Percentiles rank a stretch among this genome's conserved stretches.
These are phyloP conservation scores for Microctenopoma stevenorrisi DNA, from an alignment of 2,797 vertebrate genomes.

Conservation along the genomic window DNA sequence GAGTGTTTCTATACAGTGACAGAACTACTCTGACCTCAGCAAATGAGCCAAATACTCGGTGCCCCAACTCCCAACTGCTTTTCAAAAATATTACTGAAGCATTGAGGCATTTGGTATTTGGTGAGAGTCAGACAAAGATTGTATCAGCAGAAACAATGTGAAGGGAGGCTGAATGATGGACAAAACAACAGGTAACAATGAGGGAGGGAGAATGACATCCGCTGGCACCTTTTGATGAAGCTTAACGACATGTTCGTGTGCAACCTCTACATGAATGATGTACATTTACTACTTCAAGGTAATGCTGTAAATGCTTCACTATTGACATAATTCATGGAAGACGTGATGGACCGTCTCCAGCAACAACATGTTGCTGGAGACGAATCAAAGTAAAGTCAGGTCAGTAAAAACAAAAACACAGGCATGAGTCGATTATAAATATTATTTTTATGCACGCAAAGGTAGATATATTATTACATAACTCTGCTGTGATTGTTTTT, in stretches of 20 bases:
- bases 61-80: background rate
- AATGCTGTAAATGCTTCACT: constrained; percentile 37
- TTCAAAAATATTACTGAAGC: background rate
- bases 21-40: too few species aligned
- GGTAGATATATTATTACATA: background rate
- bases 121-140: constrained; percentile 25
- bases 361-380: constrained; percentile 41
- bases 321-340: constrained; percentile 27
- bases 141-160: constrained; percentile 46
- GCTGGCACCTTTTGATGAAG: constrained; percentile 14
- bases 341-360: background rate
- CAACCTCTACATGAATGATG: constrained; percentile 31
- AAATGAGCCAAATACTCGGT: background rate
- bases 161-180: constrained; percentile 55
- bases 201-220: constrained; percentile 27
- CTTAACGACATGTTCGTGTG: constrained; percentile 42
- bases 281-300: constrained; percentile 35
- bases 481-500: constrained; percentile 5
- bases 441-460: constrained; percentile 27
- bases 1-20: too few species aligned
- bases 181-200: constrained; percentile 54
- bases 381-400: constrained; percentile 37
- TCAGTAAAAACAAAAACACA: constrained; percentile 42
- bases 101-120: constrained; percentile 55
- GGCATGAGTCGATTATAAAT: constrained; percentile 22